A percentile compares a stretch with the other conserved stretches of the same genome.
phyloP scores from a whole-genome alignment of 2,888 invertebrate species.

The Cacoxenus indagator region DNA sequence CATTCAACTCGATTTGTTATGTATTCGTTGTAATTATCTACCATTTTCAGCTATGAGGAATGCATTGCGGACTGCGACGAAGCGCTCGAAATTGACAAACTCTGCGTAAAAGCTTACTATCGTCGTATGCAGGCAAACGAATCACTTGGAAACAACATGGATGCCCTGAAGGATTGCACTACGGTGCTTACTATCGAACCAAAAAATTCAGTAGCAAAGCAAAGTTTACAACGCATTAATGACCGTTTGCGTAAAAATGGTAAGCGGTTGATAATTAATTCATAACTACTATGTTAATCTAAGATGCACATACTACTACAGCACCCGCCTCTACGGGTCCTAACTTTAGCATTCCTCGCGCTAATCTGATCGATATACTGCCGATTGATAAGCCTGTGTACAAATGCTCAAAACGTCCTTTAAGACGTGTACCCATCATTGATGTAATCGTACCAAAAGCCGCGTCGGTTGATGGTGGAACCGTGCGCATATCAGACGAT shows the following conservation, averaged over 20 bases:
- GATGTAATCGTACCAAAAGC: constrained; percentile 63
- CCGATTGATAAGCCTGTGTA: constrained; percentile 64
- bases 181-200: constrained; percentile 84
- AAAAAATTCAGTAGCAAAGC: constrained; percentile 79
- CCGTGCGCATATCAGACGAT: constrained; percentile 66
- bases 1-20: neutral
- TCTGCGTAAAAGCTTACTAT: constrained; percentile 87
- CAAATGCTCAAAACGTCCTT: constrained; percentile 62
- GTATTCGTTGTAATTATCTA: neutral
- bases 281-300: neutral
- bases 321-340: constrained; percentile 50
- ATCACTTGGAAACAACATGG: constrained; percentile 78
- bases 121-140: constrained; percentile 84
- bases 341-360: constrained; percentile 49
- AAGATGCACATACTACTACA: neutral
- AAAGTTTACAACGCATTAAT: constrained; percentile 65
- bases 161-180: constrained; percentile 81
- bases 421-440: constrained; percentile 59
- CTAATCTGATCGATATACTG: constrained; percentile 57
- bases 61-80: constrained; percentile 80
- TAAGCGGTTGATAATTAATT: constrained; percentile 37
- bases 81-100: constrained; percentile 82
- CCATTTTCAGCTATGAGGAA: constrained; percentile 48
- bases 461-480: constrained; percentile 50
- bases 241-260: constrained; percentile 57